A percentile compares a stretch with the other conserved stretches of the same genome.
These are phyloP conservation scores for Gymnocheta viridis DNA, from an alignment of 2,888 invertebrate genomes.

Conservation along the genomic window DNA sequence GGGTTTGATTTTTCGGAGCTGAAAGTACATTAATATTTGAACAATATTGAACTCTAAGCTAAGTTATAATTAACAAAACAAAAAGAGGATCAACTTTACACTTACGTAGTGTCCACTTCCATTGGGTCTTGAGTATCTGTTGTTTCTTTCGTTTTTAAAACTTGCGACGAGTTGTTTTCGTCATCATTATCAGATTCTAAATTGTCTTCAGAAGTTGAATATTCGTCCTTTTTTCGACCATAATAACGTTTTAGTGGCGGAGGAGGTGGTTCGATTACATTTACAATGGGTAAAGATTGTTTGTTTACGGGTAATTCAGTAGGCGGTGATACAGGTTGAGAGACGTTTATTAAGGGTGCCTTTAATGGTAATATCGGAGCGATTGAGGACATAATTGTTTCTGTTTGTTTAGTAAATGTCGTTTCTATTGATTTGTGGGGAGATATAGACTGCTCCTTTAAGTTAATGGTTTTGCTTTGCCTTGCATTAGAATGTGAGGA, in stretches of 20 bases:
- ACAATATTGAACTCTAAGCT: not conserved
- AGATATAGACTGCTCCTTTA: slow-evolving; percentile 44
- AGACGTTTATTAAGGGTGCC: slow-evolving; percentile 47
- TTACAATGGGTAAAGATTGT: slow-evolving; percentile 67
- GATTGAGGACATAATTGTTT: not conserved
- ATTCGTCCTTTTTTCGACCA: slow-evolving; percentile 84
- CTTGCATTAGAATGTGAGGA: slow-evolving; percentile 38
- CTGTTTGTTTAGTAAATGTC: slow-evolving; percentile 60
- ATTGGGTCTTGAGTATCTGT: slow-evolving; percentile 78
- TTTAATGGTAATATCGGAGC: not conserved
- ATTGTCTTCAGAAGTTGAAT: slow-evolving; percentile 81
- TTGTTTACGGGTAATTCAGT: slow-evolving; percentile 48
- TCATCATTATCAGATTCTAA: slow-evolving; percentile 73
- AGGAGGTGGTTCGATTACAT: slow-evolving; percentile 78
- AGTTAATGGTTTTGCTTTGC: not conserved
- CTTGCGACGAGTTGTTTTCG: slow-evolving; percentile 23
- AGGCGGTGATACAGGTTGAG: slow-evolving; percentile 41
- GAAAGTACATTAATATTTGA: slow-evolving; percentile 52
- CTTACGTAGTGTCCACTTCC: slow-evolving; percentile 81
- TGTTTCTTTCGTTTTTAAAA: slow-evolving; percentile 71
- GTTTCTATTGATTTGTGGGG: slow-evolving; percentile 29
- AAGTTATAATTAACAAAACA: not conserved
- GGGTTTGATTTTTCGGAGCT: slow-evolving; percentile 80
- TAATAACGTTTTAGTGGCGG: slow-evolving; percentile 84
- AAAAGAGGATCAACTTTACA: slow-evolving; percentile 76